Evolutionary conservation across 1,140 invertebrate species (phyloP).

Genomic region (Campoletis sonorensis): DNA sequence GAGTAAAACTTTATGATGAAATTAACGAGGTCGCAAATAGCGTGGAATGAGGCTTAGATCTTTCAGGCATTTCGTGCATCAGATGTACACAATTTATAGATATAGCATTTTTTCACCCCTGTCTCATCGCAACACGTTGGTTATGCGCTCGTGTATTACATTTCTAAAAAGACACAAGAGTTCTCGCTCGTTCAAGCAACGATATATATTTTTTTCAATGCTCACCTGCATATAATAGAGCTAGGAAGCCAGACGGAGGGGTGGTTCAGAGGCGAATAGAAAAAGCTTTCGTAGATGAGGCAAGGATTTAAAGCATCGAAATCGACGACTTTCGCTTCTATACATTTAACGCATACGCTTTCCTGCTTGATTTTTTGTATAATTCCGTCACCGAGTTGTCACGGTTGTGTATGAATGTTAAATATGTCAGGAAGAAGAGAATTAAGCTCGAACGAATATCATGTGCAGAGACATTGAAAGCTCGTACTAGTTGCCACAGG

Average conservation of each 20-base stretch:
- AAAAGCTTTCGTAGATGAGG: not conserved
- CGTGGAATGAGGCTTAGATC: not conserved
- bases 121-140: not conserved
- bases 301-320: slow-evolving; percentile 16
- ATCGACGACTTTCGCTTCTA: slow-evolving; percentile 3
- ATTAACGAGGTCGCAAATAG: slow-evolving; percentile 15
- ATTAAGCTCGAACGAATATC: not conserved
- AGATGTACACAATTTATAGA: not conserved
- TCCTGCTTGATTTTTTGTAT: slow-evolving; percentile 13
- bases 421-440: slow-evolving; percentile 6
- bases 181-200: not conserved
- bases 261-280: not conserved
- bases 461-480: not conserved
- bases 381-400: not conserved
- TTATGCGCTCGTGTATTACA: not conserved
- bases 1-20: not conserved
- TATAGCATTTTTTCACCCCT: not conserved
- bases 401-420: not conserved
- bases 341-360: not conserved
- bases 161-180: slow-evolving; percentile 2
- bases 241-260: not conserved
- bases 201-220: slow-evolving; percentile 20
- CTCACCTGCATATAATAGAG: not conserved
- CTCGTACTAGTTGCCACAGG: not conserved
- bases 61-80: slow-evolving; percentile 1